These are phyloP conservation scores for Kryptopterus vitreolus DNA, from an alignment of 2,797 vertebrate species.

Conservation along the genomic window DNA sequence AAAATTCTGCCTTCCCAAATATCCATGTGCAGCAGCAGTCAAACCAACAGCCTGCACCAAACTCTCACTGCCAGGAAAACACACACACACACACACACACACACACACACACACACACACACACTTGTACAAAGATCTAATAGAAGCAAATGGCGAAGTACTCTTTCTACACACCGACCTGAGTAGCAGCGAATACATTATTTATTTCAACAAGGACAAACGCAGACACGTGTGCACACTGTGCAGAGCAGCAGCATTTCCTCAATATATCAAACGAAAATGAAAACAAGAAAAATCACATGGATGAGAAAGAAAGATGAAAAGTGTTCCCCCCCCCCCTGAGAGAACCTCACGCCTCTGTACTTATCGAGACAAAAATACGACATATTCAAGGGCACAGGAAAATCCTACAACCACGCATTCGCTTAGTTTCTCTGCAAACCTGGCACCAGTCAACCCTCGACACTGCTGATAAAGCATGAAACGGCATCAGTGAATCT, in stretches of 20 bases:
- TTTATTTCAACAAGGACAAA: background rate
- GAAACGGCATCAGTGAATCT: slow-evolving; percentile 6
- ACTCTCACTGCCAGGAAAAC: background rate
- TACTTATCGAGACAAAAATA: slow-evolving; percentile 3
- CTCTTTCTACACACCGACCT: too few species aligned
- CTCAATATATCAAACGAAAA: background rate
- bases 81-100: slow-evolving; percentile 16
- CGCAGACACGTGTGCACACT: background rate
- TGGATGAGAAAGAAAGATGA: background rate
- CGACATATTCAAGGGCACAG: background rate
- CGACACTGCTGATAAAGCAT: background rate
- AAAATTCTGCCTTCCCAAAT: slow-evolving; percentile 11
- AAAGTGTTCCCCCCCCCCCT: background rate
- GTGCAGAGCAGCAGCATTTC: background rate
- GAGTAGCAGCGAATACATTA: too few species aligned
- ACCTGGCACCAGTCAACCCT: background rate
- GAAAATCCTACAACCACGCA: slow-evolving; percentile 2
- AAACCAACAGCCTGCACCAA: slow-evolving; percentile 15
- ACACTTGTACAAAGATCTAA: background rate
- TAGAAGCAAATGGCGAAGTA: background rate
- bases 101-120: slow-evolving; percentile 11
- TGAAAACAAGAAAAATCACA: background rate
- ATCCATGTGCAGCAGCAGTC: background rate
- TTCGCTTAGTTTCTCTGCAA: background rate
- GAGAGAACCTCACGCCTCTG: background rate